Evolutionary conservation across 1,140 invertebrate species (phyloP).

Genomic region (Acromyrmex charruanus): DNA sequence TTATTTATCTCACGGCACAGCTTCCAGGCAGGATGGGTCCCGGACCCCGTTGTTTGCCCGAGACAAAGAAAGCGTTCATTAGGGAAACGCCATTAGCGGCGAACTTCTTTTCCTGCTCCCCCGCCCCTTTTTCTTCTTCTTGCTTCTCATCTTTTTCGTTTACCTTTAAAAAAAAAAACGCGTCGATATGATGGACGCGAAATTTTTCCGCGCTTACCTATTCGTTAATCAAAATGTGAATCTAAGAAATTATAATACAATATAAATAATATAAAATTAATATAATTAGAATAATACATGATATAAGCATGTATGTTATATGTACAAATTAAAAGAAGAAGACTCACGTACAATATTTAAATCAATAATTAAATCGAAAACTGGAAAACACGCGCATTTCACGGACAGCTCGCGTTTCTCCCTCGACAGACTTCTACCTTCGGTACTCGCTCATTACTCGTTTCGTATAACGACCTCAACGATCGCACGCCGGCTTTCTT

Average conservation of each 20-base stretch:
- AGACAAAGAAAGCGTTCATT: slow-evolving; percentile 84
- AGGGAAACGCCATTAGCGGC: slow-evolving; percentile 82
- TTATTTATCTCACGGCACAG: slow-evolving; percentile 70
- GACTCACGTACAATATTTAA: neutral
- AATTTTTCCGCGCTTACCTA: slow-evolving; percentile 19
- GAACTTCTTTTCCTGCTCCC: slow-evolving; percentile 69
- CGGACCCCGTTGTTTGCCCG: slow-evolving; percentile 77
- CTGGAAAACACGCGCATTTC: slow-evolving; percentile 52
- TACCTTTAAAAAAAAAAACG: slow-evolving; percentile 9
- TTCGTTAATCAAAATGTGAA: neutral
- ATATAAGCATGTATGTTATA: neutral
- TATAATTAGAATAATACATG: neutral
- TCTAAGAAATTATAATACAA: neutral
- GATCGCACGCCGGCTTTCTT: slow-evolving; percentile 26
- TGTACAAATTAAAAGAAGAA: neutral
- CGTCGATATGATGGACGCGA: slow-evolving; percentile 44
- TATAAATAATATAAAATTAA: neutral
- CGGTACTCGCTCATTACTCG: slow-evolving; percentile 57
- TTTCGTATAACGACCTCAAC: slow-evolving; percentile 53
- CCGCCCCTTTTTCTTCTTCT: slow-evolving; percentile 50
- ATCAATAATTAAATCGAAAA: slow-evolving; percentile 40
- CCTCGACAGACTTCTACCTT: slow-evolving; percentile 6
- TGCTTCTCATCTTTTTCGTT: slow-evolving; percentile 53
- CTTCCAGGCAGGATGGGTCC: slow-evolving; percentile 57
- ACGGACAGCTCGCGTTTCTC: slow-evolving; percentile 48